Conservation (phyloP, 2,113 vertebrate species). For the Epinephelus cyanopodus region DNA sequence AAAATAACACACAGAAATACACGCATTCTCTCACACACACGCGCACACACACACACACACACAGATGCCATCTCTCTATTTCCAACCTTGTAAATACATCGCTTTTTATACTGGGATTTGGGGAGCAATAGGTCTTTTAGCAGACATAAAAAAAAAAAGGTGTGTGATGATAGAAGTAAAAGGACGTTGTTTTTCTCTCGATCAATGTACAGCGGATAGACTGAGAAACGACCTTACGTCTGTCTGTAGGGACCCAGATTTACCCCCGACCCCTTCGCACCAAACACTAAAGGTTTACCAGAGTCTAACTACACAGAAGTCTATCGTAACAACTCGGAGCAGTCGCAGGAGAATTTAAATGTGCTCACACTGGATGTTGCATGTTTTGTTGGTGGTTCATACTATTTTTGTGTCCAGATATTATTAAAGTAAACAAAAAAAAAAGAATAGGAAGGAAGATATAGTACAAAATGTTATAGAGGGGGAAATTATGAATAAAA, state of each 20-base stretch:
- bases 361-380: slow-evolving; percentile 96
- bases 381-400: slow-evolving; percentile 94
- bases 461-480: slow-evolving; percentile 71
- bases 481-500: slow-evolving; percentile 66
- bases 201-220: slow-evolving; percentile 64
- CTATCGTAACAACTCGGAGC: slow-evolving; percentile 80
- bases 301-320: slow-evolving; percentile 73
- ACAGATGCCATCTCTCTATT: slow-evolving; percentile 86
- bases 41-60: slow-evolving; percentile 32
- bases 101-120: slow-evolving; percentile 82
- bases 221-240: slow-evolving; percentile 45
- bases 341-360: slow-evolving; percentile 90
- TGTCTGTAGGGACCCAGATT: slow-evolving; percentile 57
- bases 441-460: slow-evolving; percentile 63
- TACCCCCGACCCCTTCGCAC: slow-evolving; percentile 65
- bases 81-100: slow-evolving; percentile 91
- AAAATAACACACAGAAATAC: slow-evolving; percentile 52
- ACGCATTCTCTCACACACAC: slow-evolving; percentile 27
- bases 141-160: slow-evolving; percentile 78
- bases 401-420: slow-evolving; percentile 89
- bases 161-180: slow-evolving; percentile 84
- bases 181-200: slow-evolving; percentile 62
- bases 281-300: slow-evolving; percentile 72
- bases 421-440: slow-evolving; percentile 77
- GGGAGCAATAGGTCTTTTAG: slow-evolving; percentile 82